Conservation (phyloP, 2,797 vertebrate species). For the Sebastes vulpes region DNA sequence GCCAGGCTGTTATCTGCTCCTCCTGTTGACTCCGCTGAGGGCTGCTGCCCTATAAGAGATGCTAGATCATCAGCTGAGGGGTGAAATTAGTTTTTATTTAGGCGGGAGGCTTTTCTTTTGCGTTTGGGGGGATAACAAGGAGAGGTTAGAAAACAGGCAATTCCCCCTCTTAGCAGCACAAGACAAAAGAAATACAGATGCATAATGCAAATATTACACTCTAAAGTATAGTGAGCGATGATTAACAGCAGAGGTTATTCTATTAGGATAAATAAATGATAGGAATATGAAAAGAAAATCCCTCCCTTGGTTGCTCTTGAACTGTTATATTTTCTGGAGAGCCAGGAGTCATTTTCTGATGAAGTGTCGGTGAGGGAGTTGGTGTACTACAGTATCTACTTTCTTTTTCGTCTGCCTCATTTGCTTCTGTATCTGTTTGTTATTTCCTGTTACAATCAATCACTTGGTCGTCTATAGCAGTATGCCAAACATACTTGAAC, state of each 20-base stretch:
- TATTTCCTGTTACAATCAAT: background rate
- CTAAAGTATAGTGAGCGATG: background rate
- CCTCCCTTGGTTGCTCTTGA: background rate
- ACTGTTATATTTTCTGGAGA: background rate
- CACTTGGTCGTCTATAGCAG: background rate
- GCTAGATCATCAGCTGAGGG: slow-evolving; percentile 34
- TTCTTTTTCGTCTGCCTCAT: background rate
- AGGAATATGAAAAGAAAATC: background rate
- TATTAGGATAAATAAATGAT: background rate
- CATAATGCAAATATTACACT: background rate
- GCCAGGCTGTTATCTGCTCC: slow-evolving; percentile 52
- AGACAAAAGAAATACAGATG: background rate
- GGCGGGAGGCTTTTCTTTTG: slow-evolving; percentile 1
- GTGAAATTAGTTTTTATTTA: slow-evolving; percentile 25
- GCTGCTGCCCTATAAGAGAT: slow-evolving; percentile 24
- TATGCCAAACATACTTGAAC: background rate
- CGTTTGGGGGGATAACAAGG: background rate
- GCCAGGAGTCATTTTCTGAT: background rate
- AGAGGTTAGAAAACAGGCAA: background rate
- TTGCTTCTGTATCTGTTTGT: background rate
- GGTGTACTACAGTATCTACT: background rate
- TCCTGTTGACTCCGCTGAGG: slow-evolving; percentile 25
- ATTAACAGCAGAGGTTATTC: background rate
- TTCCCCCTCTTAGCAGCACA: background rate
- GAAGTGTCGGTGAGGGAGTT: background rate